Evolutionary conservation across 1,140 invertebrate genomes (phyloP), one percentile per base, ranked within the genome.

Genomic region (Alviniconcha marisindica): DNA sequence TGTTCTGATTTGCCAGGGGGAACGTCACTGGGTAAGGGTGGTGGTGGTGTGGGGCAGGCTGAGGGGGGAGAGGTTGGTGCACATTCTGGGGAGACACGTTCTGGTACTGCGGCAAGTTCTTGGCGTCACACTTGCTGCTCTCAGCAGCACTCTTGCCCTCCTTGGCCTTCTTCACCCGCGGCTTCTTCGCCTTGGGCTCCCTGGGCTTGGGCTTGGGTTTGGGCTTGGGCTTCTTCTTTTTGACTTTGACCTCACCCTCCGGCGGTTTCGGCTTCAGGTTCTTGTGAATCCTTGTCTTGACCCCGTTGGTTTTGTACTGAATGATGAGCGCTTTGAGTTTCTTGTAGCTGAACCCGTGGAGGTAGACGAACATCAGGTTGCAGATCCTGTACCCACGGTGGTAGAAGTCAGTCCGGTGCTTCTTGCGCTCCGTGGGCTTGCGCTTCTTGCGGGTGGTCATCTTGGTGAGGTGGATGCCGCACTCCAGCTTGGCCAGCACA

Each of bases 401-500:
- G 42, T 76, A 76, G 44, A 76, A 76, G 73, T 76, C 73, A 42
- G 73, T 76, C 12, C 73, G 36, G 73, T 76, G 73, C 73, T 76
- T 76, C 38, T 76, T 76, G 7, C 73, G 33, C 42, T 76, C 73
- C 40, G 73, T 76, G 15, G 73, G 73, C 42, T 44, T 76, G 14
- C 73, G 73, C n/a, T 76, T 76, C 24, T 76, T 76, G 33, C 73
- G 33, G 73, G 73, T 76, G 38, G 73, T 76, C 73, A 76, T 76
- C 40, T 38, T 76, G 73, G 73, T 38, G 12, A 76, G 42, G 24
- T 76, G 73, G 38, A 76, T 76, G 18, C 73, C 73, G 44, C 73
- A 76, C 40, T 76, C 73, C 33, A 76, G 73, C 40, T 76, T 76
- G 33, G 73, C 73, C n/a, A 76, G 73, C 42, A 76, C 73, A 28